Evolutionary conservation across 2,797 vertebrate species (phyloP).

Genomic region (Phrynocephalus vlangalii): DNA sequence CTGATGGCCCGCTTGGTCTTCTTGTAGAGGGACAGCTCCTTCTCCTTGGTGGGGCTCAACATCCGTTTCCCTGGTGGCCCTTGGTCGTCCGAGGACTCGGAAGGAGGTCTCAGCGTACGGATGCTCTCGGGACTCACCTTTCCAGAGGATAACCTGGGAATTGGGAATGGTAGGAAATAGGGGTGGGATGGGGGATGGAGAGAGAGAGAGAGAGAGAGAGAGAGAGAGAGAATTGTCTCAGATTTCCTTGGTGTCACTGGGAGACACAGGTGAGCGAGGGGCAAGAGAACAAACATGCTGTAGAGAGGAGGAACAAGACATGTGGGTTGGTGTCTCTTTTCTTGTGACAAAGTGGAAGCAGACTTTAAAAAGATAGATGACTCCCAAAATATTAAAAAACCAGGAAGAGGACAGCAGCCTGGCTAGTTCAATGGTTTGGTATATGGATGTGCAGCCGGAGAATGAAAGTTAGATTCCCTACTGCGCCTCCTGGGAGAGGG

Average conservation of each 20-base stretch:
- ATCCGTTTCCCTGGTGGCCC: slow-evolving; percentile 91
- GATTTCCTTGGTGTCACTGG: neutral
- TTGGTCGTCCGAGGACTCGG: slow-evolving; percentile 93
- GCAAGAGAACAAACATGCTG: neutral
- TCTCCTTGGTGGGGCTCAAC: slow-evolving; percentile 93
- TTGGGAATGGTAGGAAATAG: neutral
- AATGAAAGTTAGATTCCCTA: no score
- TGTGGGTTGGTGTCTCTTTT: no score
- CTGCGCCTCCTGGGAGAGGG: no score
- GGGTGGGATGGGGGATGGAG: neutral
- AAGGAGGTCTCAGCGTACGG: slow-evolving; percentile 86
- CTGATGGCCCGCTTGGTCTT: slow-evolving; percentile 98
- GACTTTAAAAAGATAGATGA: no score
- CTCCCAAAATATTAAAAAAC: no score
- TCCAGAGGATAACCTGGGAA: slow-evolving; percentile 92
- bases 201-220: accelerated
- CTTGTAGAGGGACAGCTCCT: slow-evolving; percentile 97
- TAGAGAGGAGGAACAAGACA: no score
- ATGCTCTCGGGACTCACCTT: slow-evolving; percentile 99
- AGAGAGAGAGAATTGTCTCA: neutral
- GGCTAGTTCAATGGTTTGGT: no score
- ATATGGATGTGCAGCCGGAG: no score
- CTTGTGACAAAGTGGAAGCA: no score
- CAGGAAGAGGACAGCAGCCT: no score
- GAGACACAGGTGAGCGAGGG: neutral